Percentiles rank a stretch among this genome's conserved stretches.
Conservation (phyloP, 2,888 invertebrate species). For the Agrenia bidenticulata region DNA sequence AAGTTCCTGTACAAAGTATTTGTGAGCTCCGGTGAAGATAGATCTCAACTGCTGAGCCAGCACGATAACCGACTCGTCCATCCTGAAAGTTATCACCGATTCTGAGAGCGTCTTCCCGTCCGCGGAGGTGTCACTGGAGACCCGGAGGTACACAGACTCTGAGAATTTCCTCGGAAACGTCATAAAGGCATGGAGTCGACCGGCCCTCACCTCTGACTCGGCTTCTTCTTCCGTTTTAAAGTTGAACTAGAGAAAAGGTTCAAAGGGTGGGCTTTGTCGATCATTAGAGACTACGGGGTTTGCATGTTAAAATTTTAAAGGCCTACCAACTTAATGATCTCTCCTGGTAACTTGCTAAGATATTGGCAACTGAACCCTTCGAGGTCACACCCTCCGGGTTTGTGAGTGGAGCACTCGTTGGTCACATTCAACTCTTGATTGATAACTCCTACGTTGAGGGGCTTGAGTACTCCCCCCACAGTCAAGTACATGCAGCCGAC, state of each 20-base stretch:
- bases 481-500: background rate
- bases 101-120: slow-evolving; percentile 21
- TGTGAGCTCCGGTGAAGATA: background rate
- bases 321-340: slow-evolving; percentile 14
- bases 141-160: slow-evolving; percentile 26
- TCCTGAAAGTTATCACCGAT: slow-evolving; percentile 26
- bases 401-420: background rate
- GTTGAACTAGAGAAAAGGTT: background rate
- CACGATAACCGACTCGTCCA: slow-evolving; percentile 27
- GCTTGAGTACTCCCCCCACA: background rate
- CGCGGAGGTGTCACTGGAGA: slow-evolving; percentile 5
- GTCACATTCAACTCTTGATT: background rate
- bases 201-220: slow-evolving; percentile 22
- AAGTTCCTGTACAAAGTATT: background rate
- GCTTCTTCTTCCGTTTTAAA: slow-evolving; percentile 34
- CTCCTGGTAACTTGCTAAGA: slow-evolving; percentile 26
- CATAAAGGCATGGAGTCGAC: slow-evolving; percentile 40
- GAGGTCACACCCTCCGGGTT: slow-evolving; percentile 16
- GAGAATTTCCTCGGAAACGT: slow-evolving; percentile 34
- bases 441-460: background rate
- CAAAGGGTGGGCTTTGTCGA: too few relatives aligned
- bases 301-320: too few relatives aligned
- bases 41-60: background rate
- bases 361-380: slow-evolving; percentile 32
- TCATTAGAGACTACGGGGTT: too few relatives aligned